Evolutionary conservation across 2,888 invertebrate genomes (phyloP).

Genomic region (Lepidonotus clava): DNA sequence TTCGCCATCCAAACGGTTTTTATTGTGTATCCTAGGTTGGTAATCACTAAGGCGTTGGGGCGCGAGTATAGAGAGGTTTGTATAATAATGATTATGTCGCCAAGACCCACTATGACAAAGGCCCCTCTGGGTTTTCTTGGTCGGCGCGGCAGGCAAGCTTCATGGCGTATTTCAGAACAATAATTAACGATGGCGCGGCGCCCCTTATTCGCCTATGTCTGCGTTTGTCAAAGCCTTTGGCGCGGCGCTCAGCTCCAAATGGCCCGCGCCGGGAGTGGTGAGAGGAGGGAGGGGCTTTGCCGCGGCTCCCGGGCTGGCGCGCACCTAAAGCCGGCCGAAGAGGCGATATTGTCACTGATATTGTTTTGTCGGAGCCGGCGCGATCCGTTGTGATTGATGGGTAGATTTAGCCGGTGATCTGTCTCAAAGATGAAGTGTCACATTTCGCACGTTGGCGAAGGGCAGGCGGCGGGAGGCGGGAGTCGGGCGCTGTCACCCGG

Average conservation of each 20-base stretch:
- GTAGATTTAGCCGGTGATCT: slow-evolving; percentile 51
- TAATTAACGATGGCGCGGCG: not conserved
- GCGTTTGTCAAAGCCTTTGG: not conserved
- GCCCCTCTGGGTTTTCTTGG: too few species aligned
- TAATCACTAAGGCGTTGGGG: too few species aligned
- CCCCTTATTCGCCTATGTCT: slow-evolving; percentile 35
- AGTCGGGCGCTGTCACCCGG: slow-evolving; percentile 47
- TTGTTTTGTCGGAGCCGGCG: slow-evolving; percentile 40
- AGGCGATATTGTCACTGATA: slow-evolving; percentile 49
- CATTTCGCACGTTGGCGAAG: slow-evolving; percentile 48
- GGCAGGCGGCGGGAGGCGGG: slow-evolving; percentile 21
- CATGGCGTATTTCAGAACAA: not conserved
- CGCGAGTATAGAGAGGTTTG: not conserved
- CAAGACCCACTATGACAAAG: too few species aligned
- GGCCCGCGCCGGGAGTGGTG: slow-evolving; percentile 36
- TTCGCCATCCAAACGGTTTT: too few species aligned
- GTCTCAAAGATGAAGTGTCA: slow-evolving; percentile 48
- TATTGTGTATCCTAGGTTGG: too few species aligned
- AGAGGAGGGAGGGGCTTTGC: slow-evolving; percentile 27
- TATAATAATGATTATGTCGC: too few species aligned
- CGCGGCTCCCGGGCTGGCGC: not conserved
- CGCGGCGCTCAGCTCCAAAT: not conserved
- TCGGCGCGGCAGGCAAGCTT: too few species aligned
- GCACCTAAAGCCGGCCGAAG: not conserved
- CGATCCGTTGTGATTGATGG: slow-evolving; percentile 44